Base-by-base conservation (phyloP, 2,113 vertebrate species). In the Axis porcinus region DNA sequence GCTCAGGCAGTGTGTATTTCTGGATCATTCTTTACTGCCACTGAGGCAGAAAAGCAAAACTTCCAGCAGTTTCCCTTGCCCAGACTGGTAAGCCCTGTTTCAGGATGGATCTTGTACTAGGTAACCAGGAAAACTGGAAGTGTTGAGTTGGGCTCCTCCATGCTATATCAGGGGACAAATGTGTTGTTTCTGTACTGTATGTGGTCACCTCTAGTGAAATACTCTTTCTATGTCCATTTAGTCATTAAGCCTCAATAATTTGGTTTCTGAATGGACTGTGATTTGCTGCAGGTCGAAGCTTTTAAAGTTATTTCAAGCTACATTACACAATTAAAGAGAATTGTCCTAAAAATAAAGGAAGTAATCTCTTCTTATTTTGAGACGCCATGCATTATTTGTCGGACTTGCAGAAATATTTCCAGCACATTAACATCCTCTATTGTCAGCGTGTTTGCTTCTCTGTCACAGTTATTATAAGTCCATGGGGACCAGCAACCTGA, bases 301-400 rank as follows among this genome's bases (percentile, higher is more conserved):
- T 96, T 95, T n/a, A 36, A 86, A 84, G 36, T 78, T 58, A 52
- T 79, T 93, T 95, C 79, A 86, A 74, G 86, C 70, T 62, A 0
- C 52, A 36, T 92, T 3, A 15, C 8, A 84, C 50, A n/a, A 43
- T 60, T 13, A 30, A 54, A 43, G 30, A 58, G 50, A 81, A 36
- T 15, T 58, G 16, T 17, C 64, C 43, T 25, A 7, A 82, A 84
- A n/a, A 30, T 36, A 19, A 40, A 84, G 13, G 57, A 45, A 28
- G 55, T 43, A 27, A 21, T 67, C 58, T 47, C 45, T n/a, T 43
- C 88, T 55, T 33, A 16, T 3, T 36, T n/a, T n/a, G 55, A 86
- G 30, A 4, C 1, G 0, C 43, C 28, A 0, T 13, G n/a, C 21
- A 2, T 70, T 76, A 13, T 54, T 81, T 90, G 28, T 76, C 25